A percentile compares a stretch with the other conserved stretches of the same genome.
Evolutionary conservation across 2,797 vertebrate genomes (phyloP).

Genomic region (Enoplosus armatus): DNA sequence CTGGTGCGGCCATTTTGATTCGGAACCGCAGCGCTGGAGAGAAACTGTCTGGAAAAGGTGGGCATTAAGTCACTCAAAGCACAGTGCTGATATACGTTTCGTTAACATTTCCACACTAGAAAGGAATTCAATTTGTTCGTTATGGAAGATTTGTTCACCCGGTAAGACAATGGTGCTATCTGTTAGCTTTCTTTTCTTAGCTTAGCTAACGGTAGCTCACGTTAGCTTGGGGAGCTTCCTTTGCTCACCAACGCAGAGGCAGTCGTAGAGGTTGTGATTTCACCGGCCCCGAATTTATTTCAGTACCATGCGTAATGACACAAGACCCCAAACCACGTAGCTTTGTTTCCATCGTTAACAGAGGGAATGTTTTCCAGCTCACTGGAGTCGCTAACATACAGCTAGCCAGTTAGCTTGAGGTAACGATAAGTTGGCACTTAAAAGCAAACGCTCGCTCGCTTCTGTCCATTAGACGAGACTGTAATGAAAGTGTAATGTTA

Average conservation of each 20-base stretch:
- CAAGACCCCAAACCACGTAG: rapidly evolving
- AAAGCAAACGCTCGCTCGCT: constrained; percentile 22
- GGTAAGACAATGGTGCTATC: no score
- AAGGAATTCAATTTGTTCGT: neutral
- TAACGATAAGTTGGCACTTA: constrained; percentile 32
- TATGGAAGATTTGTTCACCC: neutral
- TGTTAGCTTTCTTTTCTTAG: constrained; percentile 10
- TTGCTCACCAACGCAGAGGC: constrained; percentile 17
- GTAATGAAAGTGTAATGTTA: neutral
- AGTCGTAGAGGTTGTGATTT: neutral
- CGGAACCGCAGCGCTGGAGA: constrained; percentile 56
- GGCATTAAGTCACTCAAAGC: constrained; percentile 54
- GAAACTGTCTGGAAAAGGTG: constrained; percentile 77
- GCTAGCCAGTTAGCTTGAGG: constrained; percentile 16
- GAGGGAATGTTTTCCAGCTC: rapidly evolving
- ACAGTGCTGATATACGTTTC: neutral
- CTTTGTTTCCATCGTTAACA: no score
- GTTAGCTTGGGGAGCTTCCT: constrained; percentile 53
- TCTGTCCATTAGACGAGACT: neutral
- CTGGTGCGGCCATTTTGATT: constrained; percentile 86
- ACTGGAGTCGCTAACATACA: neutral
- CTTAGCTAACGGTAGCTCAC: constrained; percentile 55
- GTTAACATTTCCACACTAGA: rapidly evolving
- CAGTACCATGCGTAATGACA: neutral
- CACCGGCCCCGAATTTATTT: neutral